Evolutionary conservation across 2,888 invertebrate species (phyloP).

Genomic region (Nomada ferruginata): DNA sequence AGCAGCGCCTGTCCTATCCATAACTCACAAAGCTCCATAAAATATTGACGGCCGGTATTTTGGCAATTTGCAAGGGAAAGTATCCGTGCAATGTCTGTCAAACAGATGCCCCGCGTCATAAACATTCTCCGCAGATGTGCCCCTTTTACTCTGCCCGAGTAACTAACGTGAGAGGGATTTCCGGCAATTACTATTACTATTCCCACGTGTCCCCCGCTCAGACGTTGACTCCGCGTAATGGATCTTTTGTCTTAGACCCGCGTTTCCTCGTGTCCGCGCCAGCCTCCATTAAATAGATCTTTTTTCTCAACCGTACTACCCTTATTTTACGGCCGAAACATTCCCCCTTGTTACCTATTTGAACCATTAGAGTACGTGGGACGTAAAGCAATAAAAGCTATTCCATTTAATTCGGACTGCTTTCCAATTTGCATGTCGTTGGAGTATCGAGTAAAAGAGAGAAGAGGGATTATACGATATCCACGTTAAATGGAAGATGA

Average conservation of each 20-base stretch:
- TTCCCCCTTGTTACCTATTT: not conserved
- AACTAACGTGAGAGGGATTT: not conserved
- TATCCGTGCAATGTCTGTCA: conserved; percentile 17
- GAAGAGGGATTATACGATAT: too few species aligned
- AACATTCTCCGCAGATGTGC: conserved; percentile 23
- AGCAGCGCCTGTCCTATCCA: not conserved
- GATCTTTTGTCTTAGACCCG: conserved; percentile 1
- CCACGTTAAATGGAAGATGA: too few species aligned
- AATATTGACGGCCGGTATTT: conserved; percentile 3
- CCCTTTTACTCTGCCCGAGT: conserved; percentile 9
- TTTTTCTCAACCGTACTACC: not conserved
- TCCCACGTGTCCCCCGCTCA: not conserved
- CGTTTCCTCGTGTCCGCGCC: not conserved
- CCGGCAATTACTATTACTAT: conserved; percentile 9
- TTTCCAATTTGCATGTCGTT: conserved; percentile 17
- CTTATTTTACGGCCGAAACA: not conserved
- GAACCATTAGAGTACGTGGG: not conserved
- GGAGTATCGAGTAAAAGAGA: not conserved
- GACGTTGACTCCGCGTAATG: not conserved
- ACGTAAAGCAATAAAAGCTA: not conserved
- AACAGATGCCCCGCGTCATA: conserved; percentile 17
- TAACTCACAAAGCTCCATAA: not conserved
- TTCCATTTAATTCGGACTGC: conserved; percentile 7
- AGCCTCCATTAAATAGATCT: not conserved
- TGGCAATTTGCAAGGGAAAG: not conserved